Conservation (phyloP, 2,888 invertebrate species). For the Leptopilina drosophilae region DNA sequence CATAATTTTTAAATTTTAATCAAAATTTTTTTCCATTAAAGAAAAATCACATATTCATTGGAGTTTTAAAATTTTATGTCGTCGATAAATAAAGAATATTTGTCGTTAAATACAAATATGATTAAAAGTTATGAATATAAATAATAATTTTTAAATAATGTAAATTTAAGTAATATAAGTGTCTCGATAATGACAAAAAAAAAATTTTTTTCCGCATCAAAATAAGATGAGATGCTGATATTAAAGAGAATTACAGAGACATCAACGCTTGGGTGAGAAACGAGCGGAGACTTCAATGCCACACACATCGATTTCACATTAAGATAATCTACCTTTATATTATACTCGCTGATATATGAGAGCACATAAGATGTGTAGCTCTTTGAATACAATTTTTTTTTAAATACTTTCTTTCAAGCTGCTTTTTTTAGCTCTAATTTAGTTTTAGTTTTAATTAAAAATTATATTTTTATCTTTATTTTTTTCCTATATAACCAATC, state of each 20-base stretch:
- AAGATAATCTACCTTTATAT: conserved; percentile 51
- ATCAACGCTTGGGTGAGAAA: conserved; percentile 63
- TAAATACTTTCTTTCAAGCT: conserved; percentile 19
- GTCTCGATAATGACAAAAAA: neutral
- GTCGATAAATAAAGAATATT: too few species aligned
- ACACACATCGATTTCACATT: conserved; percentile 48
- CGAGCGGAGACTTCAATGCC: conserved; percentile 60
- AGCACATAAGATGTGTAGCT: conserved; percentile 10
- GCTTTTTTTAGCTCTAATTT: neutral
- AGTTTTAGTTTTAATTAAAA: neutral
- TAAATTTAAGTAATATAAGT: too few species aligned
- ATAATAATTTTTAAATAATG: too few species aligned
- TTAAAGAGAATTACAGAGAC: conserved; percentile 60
- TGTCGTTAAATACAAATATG: too few species aligned
- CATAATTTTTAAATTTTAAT: too few species aligned
- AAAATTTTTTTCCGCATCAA: conserved; percentile 15
- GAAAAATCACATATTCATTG: too few species aligned
- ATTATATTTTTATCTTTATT: neutral
- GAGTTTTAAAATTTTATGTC: too few species aligned
- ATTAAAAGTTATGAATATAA: too few species aligned
- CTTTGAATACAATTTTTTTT: conserved; percentile 22
- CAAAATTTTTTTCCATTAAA: too few species aligned
- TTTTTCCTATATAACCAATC: neutral
- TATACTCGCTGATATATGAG: conserved; percentile 24
- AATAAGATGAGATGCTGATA: conserved; percentile 24